Base-by-base conservation (phyloP, 2,797 vertebrate species). In the Heterohyrax brucei region DNA sequence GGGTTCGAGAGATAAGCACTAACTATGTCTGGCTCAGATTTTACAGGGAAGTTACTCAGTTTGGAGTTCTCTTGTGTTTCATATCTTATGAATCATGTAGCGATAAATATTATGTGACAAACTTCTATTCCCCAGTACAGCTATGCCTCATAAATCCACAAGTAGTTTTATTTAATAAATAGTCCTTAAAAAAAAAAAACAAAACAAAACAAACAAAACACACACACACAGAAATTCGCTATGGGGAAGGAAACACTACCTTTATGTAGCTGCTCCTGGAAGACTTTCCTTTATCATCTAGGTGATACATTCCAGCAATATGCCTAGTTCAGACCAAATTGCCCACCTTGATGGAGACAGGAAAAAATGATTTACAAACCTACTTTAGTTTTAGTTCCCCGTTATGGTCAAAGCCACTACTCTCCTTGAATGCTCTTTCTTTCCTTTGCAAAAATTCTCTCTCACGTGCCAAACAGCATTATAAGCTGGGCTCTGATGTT, bases 151-250 rank as follows among this genome's bases (percentile, higher is more conserved):
- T 44, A 82, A 73, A 79, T 61, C 16, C 86, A 84, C 59, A 92
- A 21, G 22, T 53, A 89, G 7, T 9, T 53, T 93, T 39, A n/a
- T 89, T 91, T 46, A 89, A 87, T 72, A 95, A 73, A 64, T 24
- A 80, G 7, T 66, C 30, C n/a, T 24, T 39, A 39, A 39, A 39
- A n/a, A n/a, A 56, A 56, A 56, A 56, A 56, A 56, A 53, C 13
- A 12, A 53, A 53, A 56, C 4, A 56, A 56, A 39, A 66, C 21
- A 95, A 89, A 72, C 39, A 39, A 39, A 39, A 39, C 39, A 39
- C 39, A 39, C 39, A 39, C 39, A 39, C 39, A 7, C 21, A 87
- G 64, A 90, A 66, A 28, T 70, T 10, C 16, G 80, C 50, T 73
- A 21, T 6, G 53, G 53, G 56, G 80, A 88, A 94, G 39, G 30